A percentile compares a stretch with the other conserved stretches of the same genome.
Evolutionary conservation across 2,797 vertebrate genomes (phyloP).

Genomic region (Urocyon cinereoargenteus): DNA sequence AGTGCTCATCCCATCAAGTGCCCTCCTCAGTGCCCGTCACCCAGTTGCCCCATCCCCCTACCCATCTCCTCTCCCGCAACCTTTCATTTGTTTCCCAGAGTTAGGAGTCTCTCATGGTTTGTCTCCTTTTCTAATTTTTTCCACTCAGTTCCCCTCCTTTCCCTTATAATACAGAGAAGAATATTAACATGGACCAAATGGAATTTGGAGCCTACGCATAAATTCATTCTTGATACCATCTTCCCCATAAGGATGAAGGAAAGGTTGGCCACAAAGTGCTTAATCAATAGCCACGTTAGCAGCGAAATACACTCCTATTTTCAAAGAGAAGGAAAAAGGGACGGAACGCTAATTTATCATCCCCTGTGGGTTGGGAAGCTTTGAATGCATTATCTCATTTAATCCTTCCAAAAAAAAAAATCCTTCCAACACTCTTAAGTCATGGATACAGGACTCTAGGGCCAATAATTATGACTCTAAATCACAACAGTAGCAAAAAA

Average conservation of each 20-base stretch:
- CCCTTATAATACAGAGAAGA: background rate
- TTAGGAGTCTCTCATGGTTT: no score
- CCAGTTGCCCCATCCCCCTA: no score
- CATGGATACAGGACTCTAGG: background rate
- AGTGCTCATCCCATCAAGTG: no score
- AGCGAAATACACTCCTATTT: background rate
- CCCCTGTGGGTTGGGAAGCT: background rate
- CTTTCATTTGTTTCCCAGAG: no score
- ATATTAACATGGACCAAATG: background rate
- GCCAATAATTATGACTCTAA: background rate
- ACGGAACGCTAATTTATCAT: background rate
- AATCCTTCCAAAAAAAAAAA: background rate
- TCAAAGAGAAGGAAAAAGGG: background rate
- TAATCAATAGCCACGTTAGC: background rate
- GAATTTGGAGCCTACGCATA: background rate
- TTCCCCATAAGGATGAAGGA: background rate
- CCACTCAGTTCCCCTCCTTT: no score
- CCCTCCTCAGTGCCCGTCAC: no score
- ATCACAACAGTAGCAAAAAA: background rate
- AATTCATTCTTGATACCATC: conserved; percentile 33
- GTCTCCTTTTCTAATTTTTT: no score
- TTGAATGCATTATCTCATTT: background rate
- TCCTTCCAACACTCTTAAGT: no score
- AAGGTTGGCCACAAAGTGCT: background rate
- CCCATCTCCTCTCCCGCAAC: no score